Base-by-base conservation (phyloP, 2,888 invertebrate genomes). In the Dicranocentrus wangi region DNA sequence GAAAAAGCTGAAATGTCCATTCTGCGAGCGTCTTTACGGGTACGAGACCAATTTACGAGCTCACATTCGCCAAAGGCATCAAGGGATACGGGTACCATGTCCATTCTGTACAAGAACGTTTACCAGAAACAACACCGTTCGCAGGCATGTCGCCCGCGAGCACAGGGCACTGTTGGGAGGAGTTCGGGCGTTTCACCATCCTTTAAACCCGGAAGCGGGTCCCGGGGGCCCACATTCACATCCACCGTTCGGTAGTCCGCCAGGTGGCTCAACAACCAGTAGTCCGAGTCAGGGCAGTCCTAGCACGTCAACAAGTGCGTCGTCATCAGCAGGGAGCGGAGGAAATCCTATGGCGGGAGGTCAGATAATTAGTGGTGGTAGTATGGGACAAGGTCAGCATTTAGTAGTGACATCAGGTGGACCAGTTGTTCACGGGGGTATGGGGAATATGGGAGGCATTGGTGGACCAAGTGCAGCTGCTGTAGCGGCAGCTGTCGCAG, bases 1-100 rank as follows among this genome's bases (percentile, higher is more conserved):
- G 88, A 95, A 95, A 90, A 96, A 96, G 90, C 91, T 96, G 88
- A 95, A 95, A 91, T 96, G 95, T 90, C 94, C 95, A 88, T 95
- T 94, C 90, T 96, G 96, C 91, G 96, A 96, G 90, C 92, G 95
- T 88, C 91, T 96, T 83, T 96, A 96, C 90, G 96, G 96, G 85
- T 96, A 96, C 89, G 96, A 96, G 91, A 96, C 96, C 88, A 96
- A 96, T 89, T 90, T 96, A 88, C 93, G 96, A 87, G 96, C 96
- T 85, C 96, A 96, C 90, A 95, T 96, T 88, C 91, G 95, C 75
- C 96, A 96, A 89, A 93, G 95, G 88, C 95, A 96, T 90, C 95
- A 96, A 90, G 95, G 96, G 87, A 96, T 96, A 88, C 92, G 96
- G 72, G 95, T 96, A 88, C 95, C 95, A 75, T 96, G 96, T 89